Evolutionary conservation across 2,797 vertebrate genomes (phyloP), one percentile per base, ranked within the genome.

Genomic region (Pseudochromis fuscus): DNA sequence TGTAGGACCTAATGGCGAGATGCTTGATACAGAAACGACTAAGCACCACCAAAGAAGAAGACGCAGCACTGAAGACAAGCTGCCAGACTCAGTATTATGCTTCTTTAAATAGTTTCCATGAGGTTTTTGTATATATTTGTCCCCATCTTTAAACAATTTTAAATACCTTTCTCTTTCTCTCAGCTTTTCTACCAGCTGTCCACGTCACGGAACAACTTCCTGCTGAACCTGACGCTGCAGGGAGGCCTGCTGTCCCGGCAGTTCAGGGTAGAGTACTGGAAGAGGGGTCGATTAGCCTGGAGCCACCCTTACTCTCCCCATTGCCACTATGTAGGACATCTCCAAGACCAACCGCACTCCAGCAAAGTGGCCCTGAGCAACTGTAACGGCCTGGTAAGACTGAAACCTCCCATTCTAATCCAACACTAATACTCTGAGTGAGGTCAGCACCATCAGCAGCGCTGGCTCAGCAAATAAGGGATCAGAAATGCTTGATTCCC

Each of bases 261-360:
- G 82, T 96, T 99, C 92, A 96, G 95, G 0, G 97, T 99, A 37
- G 98, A 99, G 75, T 99, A 99, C 92, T 99, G 98, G 98, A 96
- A 96, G 66, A 92, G 93, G 48, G 96, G 96, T 0, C 94, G 95
- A 7, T 77, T 98, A 87, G 96, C 96, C 84, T 97, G 96, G 96
- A 97, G 96, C 77, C 96, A 96, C 37, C 95, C 95, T 0, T 96
- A 97, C 90, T 94, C 94, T 0, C 93, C 95, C 30, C 94, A 95
- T 65, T 99, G 98, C 88, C 96, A 98, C 91, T 99, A 99, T 0
- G 93, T 95, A 0, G 98, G 98, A 40, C 97, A 99, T 91, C 91
- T 99, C 59, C 96, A 97, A 85, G 95, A 96, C 79, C 96, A 95
- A 68, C 94, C 95, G 1, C 89, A 95, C 84, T 96, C 91, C 82